Evolutionary conservation across 2,888 invertebrate species (phyloP), one percentile per base, ranked within the genome.

Genomic region (Cheilosia grossa): DNA sequence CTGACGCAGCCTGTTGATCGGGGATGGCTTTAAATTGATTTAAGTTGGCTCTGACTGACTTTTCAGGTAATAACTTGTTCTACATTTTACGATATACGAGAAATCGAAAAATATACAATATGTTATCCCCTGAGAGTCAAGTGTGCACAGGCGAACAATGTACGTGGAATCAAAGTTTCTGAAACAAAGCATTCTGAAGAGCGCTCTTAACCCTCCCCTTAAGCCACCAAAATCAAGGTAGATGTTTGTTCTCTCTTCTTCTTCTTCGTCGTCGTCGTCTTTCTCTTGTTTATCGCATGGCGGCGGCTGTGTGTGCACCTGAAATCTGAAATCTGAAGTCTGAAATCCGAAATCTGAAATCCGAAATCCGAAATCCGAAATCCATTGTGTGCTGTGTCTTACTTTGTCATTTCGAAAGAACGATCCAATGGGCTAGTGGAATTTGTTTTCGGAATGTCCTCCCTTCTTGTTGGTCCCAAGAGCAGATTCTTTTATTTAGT

Each of bases 51-150:
- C 54, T 56, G 24, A 19, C 10, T 75, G 70, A 70, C 72, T 72
- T 37, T 72, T 81, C 75, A 67, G 61, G 66, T 59, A 54, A 81
- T 81, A 81, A 85, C 81, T 81, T 85, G 44, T 85, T 85, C 42
- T 85, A 85, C 72, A 85, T 85, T 85, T 85, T 85, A 81, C 85
- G 85, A 85, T 81, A 54, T 19, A 81, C 85, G 85, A 85, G 85
- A 85, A 53, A 59, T 85, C 85, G 85, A 70, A 85, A 85, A 85
- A 85, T 85, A 47, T 85, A 77, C 53, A 77, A 85, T 81, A 77
- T 51, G 81, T 85, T 85, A 67, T 72, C 27, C 33, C 66, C 70
- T 85, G 81, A 85, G 66, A 74, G 74, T 83, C 63, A 72, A 49
- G 24, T 59, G 37, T 42, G 53, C 40, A 47, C 40, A 47, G 56